A percentile compares a stretch with the other conserved stretches of the same genome.
Conservation (phyloP, 2,797 vertebrate genomes). For the Chaenodraco wilsoni region DNA sequence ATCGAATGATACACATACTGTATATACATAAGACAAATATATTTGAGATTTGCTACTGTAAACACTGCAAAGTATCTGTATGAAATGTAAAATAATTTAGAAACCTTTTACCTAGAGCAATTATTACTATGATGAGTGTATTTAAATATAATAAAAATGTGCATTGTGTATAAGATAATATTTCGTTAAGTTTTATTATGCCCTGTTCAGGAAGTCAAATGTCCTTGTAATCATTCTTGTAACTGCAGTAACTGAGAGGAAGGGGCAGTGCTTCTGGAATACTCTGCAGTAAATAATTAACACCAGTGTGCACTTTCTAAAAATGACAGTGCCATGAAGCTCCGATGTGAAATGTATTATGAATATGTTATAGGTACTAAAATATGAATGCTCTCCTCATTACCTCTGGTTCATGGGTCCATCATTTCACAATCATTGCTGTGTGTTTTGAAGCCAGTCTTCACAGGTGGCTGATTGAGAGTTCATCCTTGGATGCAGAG, state of each 20-base stretch:
- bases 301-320: slow-evolving; percentile 42
- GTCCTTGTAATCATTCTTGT: slow-evolving; percentile 5
- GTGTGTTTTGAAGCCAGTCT: slow-evolving; percentile 24
- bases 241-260: slow-evolving; percentile 1
- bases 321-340: slow-evolving; percentile 33
- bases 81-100: slow-evolving; percentile 87
- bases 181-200: slow-evolving; percentile 36
- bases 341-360: slow-evolving; percentile 59
- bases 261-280: slow-evolving; percentile 4
- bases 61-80: slow-evolving; percentile 80
- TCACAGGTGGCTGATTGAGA: slow-evolving; percentile 43
- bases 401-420: slow-evolving; percentile 21
- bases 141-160: slow-evolving; percentile 86
- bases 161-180: slow-evolving; percentile 77
- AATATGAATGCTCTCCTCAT: slow-evolving; percentile 52
- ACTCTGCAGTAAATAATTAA: slow-evolving; percentile 52
- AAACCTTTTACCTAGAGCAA: slow-evolving; percentile 78
- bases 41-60: slow-evolving; percentile 85
- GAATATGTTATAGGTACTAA: slow-evolving; percentile 65
- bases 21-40: slow-evolving; percentile 82
- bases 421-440: slow-evolving; percentile 17
- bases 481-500: slow-evolving; percentile 28
- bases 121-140: slow-evolving; percentile 79
- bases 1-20: slow-evolving; percentile 72
- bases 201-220: not conserved